phyloP scores from a whole-genome alignment of 2,113 vertebrate genomes.

The Seriola quinqueradiata region DNA sequence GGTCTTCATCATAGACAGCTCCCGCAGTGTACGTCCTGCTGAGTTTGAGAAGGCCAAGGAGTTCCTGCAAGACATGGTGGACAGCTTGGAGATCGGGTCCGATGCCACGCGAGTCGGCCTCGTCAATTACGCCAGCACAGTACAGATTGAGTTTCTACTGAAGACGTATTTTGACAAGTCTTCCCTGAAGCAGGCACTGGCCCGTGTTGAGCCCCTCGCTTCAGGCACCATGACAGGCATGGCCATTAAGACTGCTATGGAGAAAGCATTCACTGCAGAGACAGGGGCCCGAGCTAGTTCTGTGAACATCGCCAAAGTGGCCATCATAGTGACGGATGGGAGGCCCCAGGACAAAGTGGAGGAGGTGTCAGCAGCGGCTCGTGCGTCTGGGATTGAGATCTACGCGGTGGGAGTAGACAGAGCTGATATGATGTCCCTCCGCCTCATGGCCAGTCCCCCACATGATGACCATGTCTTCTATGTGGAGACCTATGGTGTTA shows the following conservation, averaged over 20 bases:
- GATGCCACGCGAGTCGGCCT: slow-evolving; percentile 89
- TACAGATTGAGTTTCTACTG: slow-evolving; percentile 91
- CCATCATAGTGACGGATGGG: slow-evolving; percentile 93
- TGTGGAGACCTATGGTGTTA: slow-evolving; percentile 96
- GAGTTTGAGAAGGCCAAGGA: slow-evolving; percentile 95
- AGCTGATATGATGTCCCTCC: slow-evolving; percentile 90
- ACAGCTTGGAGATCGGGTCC: slow-evolving; percentile 87
- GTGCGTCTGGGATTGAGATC: slow-evolving; percentile 89
- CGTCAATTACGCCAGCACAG: slow-evolving; percentile 94
- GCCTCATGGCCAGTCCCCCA: slow-evolving; percentile 91
- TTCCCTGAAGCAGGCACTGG: slow-evolving; percentile 88
- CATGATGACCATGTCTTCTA: slow-evolving; percentile 95
- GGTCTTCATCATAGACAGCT: slow-evolving; percentile 96
- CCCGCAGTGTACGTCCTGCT: slow-evolving; percentile 91
- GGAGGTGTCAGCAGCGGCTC: slow-evolving; percentile 87
- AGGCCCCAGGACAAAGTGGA: slow-evolving; percentile 93
- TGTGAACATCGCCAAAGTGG: slow-evolving; percentile 89
- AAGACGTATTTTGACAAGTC: slow-evolving; percentile 86
- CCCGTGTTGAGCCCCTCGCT: slow-evolving; percentile 87
- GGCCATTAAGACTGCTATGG: slow-evolving; percentile 92
- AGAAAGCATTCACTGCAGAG: slow-evolving; percentile 87
- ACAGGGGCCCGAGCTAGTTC: slow-evolving; percentile 85
- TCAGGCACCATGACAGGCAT: slow-evolving; percentile 96
- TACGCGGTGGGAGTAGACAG: slow-evolving; percentile 92
- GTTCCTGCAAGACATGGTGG: slow-evolving; percentile 90